Evolutionary conservation across 2,113 vertebrate genomes (phyloP), one percentile per base, ranked within the genome.

Genomic region (Chunga burmeisteri): DNA sequence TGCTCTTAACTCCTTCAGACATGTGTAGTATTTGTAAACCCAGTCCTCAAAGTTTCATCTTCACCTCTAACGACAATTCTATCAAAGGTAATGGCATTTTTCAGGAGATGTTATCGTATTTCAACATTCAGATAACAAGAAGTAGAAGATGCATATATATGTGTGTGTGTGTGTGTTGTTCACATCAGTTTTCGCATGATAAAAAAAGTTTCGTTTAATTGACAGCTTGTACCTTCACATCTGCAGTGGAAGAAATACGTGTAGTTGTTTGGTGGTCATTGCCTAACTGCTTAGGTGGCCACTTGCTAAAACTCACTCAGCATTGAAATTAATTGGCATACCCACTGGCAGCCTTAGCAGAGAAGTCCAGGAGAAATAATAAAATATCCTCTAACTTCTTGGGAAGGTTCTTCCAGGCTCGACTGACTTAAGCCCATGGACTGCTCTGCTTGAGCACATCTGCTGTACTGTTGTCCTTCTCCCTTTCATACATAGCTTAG

Each of bases 151-250:
- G 13, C 9, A 23, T 68, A 16, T 40, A 18, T 68, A 2, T 30
- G 2, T 47, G 4, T 38, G 6, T 34, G 4, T 47, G 21, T 25
- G 5, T 50, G 29, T 65, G 26, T 44, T 68, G 30, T 53, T 65
- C 58, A 58, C 13, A 53, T 70, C 22, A 62, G 15, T 7, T 67
- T 93, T 78, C 10, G 16, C 17, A 26, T 23, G 25, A 8, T 58
- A 34, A 74, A 75, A 71, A 46, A 30, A 2, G 6, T 68, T 88
- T 66, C 1, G 25, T 71, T 87, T 53, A 38, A 68, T 17, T 68
- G 34, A 32, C 42, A 90, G 18, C 16, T 81, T 83, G n/a, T 29
- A 49, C 2, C 3, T 30, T 73, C 34, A 55, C 0, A 0, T 50
- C 42, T 94, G n/a, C 21, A 83, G 34, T 63, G 47, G 30, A 86